Evolutionary conservation across 2,888 invertebrate species (phyloP).

Genomic region (Masnerella sp.): DNA sequence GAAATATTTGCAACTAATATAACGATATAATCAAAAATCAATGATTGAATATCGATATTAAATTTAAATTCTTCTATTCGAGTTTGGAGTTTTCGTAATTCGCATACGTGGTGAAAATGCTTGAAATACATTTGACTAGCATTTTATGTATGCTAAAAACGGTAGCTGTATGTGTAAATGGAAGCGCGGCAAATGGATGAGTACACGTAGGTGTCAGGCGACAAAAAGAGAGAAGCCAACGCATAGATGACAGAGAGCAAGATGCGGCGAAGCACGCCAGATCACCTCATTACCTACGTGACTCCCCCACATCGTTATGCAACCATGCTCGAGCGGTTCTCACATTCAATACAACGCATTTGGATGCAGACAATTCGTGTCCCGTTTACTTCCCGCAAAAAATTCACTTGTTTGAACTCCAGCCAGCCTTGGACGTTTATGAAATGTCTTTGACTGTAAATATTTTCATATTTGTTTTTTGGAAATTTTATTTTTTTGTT

Average conservation of each 20-base stretch:
- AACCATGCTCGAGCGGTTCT: constrained; percentile 61
- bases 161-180: constrained; percentile 18
- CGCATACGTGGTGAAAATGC: too few relatives aligned
- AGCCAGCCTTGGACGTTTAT: constrained; percentile 8
- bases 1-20: too few relatives aligned
- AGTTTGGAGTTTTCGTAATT: too few relatives aligned
- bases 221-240: constrained; percentile 53
- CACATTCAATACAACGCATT: constrained; percentile 51
- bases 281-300: constrained; percentile 67
- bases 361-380: constrained; percentile 29
- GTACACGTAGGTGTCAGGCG: constrained; percentile 43
- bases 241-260: constrained; percentile 50
- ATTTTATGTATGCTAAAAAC: constrained; percentile 2
- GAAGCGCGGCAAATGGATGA: constrained; percentile 22
- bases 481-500: too few relatives aligned
- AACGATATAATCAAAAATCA: too few relatives aligned
- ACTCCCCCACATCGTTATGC: constrained; percentile 64
- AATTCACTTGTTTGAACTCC: constrained; percentile 33
- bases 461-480: too few relatives aligned
- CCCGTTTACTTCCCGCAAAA: constrained; percentile 26
- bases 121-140: constrained; percentile 3
- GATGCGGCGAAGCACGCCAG: constrained; percentile 60
- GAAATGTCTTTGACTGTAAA: too few relatives aligned
- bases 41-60: too few relatives aligned
- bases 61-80: too few relatives aligned